Conservation (phyloP, 2,113 vertebrate species). For the Psittacara wagleri region DNA sequence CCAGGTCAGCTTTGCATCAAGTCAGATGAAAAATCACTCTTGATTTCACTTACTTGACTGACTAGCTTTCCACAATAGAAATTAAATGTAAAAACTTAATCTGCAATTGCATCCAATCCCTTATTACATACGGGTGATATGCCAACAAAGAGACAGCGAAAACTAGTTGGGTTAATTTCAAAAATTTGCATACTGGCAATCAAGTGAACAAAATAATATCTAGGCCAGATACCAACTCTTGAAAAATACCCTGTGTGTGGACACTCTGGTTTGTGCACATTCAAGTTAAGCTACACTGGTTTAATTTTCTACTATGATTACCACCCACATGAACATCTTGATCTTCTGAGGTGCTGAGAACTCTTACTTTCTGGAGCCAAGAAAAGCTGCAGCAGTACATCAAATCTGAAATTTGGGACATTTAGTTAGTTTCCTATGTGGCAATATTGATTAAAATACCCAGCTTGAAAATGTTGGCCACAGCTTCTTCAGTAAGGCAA, state of each 20-base stretch:
- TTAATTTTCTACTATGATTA: constrained; percentile 32
- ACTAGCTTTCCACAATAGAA: not conserved
- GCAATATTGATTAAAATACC: constrained; percentile 20
- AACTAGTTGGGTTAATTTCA: not conserved
- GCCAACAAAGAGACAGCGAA: not conserved
- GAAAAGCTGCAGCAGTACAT: constrained; percentile 3
- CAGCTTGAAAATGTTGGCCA: not conserved
- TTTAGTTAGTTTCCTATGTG: not conserved
- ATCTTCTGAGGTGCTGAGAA: constrained; percentile 38
- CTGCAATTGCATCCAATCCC: not conserved
- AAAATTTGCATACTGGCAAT: not conserved
- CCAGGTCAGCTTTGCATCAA: not conserved
- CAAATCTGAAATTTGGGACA: constrained; percentile 14
- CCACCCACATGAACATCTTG: constrained; percentile 34
- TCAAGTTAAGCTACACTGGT: not conserved
- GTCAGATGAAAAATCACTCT: not conserved
- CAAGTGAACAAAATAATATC: not conserved
- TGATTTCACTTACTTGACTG: not conserved
- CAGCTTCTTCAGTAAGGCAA: not conserved
- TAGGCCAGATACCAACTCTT: not conserved
- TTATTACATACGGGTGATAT: not conserved
- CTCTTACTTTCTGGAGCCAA: constrained; percentile 15
- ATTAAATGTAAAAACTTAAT: not conserved
- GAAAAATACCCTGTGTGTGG: not conserved
- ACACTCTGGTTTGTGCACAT: not conserved